These are phyloP conservation scores for Xyliphius kryptos DNA, from an alignment of 2,113 vertebrate species.

Conservation along the genomic window DNA sequence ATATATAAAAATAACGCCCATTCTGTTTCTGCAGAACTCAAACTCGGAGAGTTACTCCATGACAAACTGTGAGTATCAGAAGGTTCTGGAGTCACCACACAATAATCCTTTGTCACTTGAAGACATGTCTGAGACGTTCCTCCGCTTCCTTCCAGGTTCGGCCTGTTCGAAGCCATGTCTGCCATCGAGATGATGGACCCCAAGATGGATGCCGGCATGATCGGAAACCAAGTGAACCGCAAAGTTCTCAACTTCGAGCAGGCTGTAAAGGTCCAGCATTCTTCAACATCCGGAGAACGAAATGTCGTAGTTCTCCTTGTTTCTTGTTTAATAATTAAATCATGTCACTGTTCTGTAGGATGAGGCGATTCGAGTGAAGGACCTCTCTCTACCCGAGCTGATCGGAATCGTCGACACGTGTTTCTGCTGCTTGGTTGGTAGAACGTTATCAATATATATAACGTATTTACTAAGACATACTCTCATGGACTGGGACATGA, in stretches of 20 bases:
- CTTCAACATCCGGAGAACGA: background rate
- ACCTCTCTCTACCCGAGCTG: slow-evolving; percentile 86
- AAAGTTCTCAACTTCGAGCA: slow-evolving; percentile 98
- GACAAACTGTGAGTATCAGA: slow-evolving; percentile 90
- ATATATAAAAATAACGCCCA: too few species aligned
- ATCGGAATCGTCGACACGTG: slow-evolving; percentile 96
- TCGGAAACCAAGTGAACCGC: slow-evolving; percentile 97
- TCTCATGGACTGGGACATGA: background rate
- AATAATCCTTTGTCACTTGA: too few species aligned
- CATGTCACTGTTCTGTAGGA: slow-evolving; percentile 65
- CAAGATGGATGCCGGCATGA: slow-evolving; percentile 99
- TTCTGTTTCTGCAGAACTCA: slow-evolving; percentile 84
- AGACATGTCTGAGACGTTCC: background rate
- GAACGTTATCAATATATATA: background rate
- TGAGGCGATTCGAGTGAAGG: slow-evolving; percentile 89
- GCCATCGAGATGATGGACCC: slow-evolving; percentile 99
- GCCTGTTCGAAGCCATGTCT: slow-evolving; percentile 98
- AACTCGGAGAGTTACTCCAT: slow-evolving; percentile 94
- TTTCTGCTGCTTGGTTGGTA: slow-evolving; percentile 94
- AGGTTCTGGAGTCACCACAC: too few species aligned
- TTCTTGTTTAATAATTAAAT: slow-evolving; percentile 5
- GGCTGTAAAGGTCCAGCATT: slow-evolving; percentile 81
- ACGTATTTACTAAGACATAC: background rate
- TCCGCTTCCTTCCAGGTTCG: slow-evolving; percentile 74
- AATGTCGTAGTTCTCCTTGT: background rate